phyloP scores from a whole-genome alignment of 2,797 vertebrate species.

The Pagetopsis macropterus region DNA sequence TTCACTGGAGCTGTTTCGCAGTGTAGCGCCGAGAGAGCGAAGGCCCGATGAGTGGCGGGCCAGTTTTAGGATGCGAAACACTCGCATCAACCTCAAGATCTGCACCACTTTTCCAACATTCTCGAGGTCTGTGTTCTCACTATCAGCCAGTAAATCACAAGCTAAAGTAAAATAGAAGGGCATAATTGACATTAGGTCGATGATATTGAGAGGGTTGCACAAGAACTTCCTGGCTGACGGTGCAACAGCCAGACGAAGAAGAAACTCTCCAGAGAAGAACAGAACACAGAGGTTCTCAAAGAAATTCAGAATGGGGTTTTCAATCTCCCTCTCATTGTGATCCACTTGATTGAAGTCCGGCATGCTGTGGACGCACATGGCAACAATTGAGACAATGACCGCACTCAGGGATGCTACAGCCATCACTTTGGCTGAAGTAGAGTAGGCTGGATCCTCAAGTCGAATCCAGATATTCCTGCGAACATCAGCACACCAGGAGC shows the following conservation, averaged over 20 bases:
- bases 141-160: constrained; percentile 85
- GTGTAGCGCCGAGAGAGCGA: constrained; percentile 91
- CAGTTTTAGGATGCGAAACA: constrained; percentile 96
- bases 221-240: constrained; percentile 90
- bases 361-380: constrained; percentile 98
- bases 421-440: constrained; percentile 88
- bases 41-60: constrained; percentile 95
- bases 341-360: constrained; percentile 88
- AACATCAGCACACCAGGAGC: constrained; percentile 85
- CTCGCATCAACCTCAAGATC: constrained; percentile 93
- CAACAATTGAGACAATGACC: constrained; percentile 90
- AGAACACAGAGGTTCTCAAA: constrained; percentile 91
- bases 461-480: constrained; percentile 91
- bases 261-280: constrained; percentile 91
- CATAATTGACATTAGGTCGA: constrained; percentile 91
- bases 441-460: constrained; percentile 92
- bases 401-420: constrained; percentile 89
- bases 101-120: constrained; percentile 96
- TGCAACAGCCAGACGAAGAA: constrained; percentile 86
- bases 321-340: constrained; percentile 84
- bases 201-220: constrained; percentile 91
- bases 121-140: constrained; percentile 90
- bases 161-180: constrained; percentile 92
- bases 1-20: constrained; percentile 92
- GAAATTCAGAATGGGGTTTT: constrained; percentile 86